Evolutionary conservation across 2,888 invertebrate genomes (phyloP), one percentile per base, ranked within the genome.

Genomic region (Cyclophora punctaria): DNA sequence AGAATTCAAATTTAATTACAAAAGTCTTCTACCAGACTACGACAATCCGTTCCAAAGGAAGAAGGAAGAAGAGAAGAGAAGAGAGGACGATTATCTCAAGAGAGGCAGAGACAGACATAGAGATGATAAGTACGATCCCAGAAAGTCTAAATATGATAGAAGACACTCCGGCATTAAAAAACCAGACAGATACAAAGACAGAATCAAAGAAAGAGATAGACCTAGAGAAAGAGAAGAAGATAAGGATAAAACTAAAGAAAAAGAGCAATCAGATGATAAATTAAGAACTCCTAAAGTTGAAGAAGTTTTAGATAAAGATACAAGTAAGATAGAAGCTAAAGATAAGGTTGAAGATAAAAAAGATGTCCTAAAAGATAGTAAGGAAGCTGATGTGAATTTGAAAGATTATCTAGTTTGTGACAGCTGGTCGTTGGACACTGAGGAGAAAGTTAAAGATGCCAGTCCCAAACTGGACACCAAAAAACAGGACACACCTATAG

Each of bases 341-440:
- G 69, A 64, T 7, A 62, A 55, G 42, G 54, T 48, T 4, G 62
- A 63, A 37, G 60, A 58, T 37, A 55, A 53, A 7, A 56, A 55
- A 45, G 59, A 62, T 44, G 58, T 64, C 35, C 41, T 41, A 5
- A 3, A 47, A 20, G 64, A 60, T 3, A 71, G 65, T 3, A 75
- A 75, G 55, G 89, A 85, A 61, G 69, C 85, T 6, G 74, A 83
- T 48, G 78, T 85, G 0, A 75, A 83, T 63, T 69, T 88, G 7
- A 80, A 71, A 52, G 89, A 88, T 62, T 88, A 80, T 55, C 68
- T 89, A 44, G 75, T 89, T 7, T 89, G 89, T 53, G 89, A 89
- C 49, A 89, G 88, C 59, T 89, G 89, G 89, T 88, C 89, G 3
- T 60, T 83, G 7, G 88, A 88, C 35, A 84, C 80, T 46, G 88